Evolutionary conservation across 2,797 vertebrate species (phyloP).

Genomic region (Sparidentex hasta): DNA sequence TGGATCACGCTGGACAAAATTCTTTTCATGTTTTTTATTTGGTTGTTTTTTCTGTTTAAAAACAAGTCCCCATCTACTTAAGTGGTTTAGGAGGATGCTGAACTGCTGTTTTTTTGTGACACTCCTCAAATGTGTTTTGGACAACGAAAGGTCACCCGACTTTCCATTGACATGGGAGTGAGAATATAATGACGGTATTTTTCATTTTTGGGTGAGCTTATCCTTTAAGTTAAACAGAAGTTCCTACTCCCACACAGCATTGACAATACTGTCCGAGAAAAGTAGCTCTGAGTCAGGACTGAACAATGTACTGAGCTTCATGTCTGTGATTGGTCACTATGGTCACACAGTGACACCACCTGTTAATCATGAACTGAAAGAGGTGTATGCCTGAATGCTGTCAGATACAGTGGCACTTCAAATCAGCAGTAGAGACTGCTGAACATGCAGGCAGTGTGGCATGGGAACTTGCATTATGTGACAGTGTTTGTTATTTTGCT

Average conservation of each 20-base stretch:
- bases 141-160: no score
- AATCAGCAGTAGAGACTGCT: neutral
- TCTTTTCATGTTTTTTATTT: no score
- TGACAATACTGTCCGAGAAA: neutral
- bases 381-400: neutral
- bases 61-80: no score
- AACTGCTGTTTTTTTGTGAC: no score
- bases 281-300: conserved; percentile 17
- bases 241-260: neutral
- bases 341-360: conserved; percentile 12
- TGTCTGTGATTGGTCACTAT: conserved; percentile 17
- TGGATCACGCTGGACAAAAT: no score
- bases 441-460: neutral
- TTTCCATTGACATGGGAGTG: no score
- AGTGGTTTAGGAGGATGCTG: no score
- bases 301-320: conserved; percentile 1
- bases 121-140: no score
- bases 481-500: conserved; percentile 15
- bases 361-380: conserved; percentile 22
- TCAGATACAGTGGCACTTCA: conserved; percentile 13
- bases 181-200: no score
- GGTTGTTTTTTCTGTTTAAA: no score
- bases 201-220: neutral
- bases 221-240: neutral
- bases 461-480: conserved; percentile 1